phyloP scores from a whole-genome alignment of 2,797 vertebrate species.

The Hapalemur alaotrensis region DNA sequence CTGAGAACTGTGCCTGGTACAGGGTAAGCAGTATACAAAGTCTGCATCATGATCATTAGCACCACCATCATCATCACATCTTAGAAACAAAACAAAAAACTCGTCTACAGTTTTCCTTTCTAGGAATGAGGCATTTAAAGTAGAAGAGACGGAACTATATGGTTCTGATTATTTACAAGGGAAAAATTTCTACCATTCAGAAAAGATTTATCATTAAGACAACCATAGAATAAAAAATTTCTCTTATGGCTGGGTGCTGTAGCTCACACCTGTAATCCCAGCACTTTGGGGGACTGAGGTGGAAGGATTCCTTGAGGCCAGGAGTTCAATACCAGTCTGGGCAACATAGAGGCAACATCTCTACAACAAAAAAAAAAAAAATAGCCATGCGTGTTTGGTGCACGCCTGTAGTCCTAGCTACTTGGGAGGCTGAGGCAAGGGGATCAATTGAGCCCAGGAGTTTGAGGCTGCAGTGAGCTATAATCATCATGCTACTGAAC shows the following conservation, averaged over 20 bases:
- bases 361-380: not conserved
- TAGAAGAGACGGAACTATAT: not conserved
- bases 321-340: not conserved
- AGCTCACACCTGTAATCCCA: not conserved
- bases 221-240: not conserved
- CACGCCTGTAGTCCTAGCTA: not conserved
- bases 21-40: not conserved
- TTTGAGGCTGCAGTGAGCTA: not conserved
- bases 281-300: not conserved
- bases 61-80: not conserved
- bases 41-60: not conserved
- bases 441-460: not conserved
- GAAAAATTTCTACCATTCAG: not conserved
- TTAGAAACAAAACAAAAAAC: not conserved
- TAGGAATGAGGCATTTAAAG: not conserved
- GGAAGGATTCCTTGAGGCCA: not conserved
- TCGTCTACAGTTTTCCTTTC: not conserved
- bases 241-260: not conserved
- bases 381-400: not conserved
- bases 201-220: not conserved
- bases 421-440: not conserved
- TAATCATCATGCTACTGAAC: not conserved
- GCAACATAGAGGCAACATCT: not conserved
- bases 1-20: not conserved
- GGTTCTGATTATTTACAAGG: not conserved